A percentile compares a stretch with the other conserved stretches of the same genome.
Evolutionary conservation across 2,113 vertebrate genomes (phyloP).

Genomic region (Crocuta crocuta): DNA sequence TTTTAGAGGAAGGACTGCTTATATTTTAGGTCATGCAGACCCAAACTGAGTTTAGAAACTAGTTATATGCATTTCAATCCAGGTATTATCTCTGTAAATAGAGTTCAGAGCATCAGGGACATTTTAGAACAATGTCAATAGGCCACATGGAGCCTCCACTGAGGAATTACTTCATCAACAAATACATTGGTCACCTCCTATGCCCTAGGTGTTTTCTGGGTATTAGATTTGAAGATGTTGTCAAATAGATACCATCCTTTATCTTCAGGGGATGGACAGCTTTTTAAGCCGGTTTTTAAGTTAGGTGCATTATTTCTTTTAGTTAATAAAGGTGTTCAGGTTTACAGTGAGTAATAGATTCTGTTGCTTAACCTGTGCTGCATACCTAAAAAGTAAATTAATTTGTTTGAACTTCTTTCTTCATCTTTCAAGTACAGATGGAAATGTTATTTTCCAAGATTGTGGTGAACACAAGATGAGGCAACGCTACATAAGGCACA

Average conservation of each 20-base stretch:
- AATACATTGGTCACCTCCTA: neutral
- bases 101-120: neutral
- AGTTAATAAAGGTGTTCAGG: neutral
- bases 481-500: neutral
- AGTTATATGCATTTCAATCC: too few relatives aligned
- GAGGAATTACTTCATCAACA: neutral
- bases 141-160: neutral
- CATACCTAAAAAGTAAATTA: constrained; percentile 7
- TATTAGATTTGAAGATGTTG: neutral
- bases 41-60: neutral
- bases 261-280: neutral
- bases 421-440: neutral
- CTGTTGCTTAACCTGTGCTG: neutral
- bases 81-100: neutral
- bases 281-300: neutral
- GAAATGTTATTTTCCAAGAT: constrained; percentile 12
- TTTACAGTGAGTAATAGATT: constrained; percentile 47
- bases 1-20: neutral
- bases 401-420: neutral
- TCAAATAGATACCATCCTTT: neutral
- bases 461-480: neutral
- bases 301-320: too few relatives aligned
- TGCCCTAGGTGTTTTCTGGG: neutral
- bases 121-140: constrained; percentile 13
- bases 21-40: neutral